Conservation (phyloP, 1,140 invertebrate species). For the Euglossa dilemma region DNA sequence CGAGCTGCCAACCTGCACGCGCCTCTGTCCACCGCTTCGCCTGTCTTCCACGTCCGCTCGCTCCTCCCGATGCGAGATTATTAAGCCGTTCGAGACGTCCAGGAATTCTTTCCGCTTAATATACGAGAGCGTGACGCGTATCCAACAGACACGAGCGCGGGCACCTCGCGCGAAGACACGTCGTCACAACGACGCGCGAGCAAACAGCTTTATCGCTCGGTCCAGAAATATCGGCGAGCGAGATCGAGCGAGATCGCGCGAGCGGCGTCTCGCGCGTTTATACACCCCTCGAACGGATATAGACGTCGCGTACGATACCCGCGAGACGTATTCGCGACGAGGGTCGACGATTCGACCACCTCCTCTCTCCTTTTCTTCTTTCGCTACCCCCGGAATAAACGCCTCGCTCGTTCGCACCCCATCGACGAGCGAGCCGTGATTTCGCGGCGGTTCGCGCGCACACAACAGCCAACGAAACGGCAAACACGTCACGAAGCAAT, state of each 20-base stretch:
- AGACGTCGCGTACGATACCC: not conserved
- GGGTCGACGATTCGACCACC: not conserved
- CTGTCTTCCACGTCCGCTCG: too few species aligned
- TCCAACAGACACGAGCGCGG: not conserved
- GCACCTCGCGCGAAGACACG: not conserved
- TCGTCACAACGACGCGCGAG: not conserved
- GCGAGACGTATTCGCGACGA: not conserved
- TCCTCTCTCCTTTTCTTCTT: too few species aligned
- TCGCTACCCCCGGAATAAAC: too few species aligned
- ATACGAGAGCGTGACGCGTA: not conserved
- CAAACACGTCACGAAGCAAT: slow-evolving; percentile 68
- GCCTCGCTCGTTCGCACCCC: not conserved
- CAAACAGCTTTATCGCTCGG: slow-evolving; percentile 1
- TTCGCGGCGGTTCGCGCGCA: slow-evolving; percentile 40
- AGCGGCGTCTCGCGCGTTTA: not conserved
- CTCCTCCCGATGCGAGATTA: not conserved
- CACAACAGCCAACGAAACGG: slow-evolving; percentile 46
- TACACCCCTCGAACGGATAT: not conserved
- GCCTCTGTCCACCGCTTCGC: not conserved
- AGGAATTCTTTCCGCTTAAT: not conserved
- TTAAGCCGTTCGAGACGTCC: not conserved
- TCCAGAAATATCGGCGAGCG: slow-evolving; percentile 1
- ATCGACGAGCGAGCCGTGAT: slow-evolving; percentile 38
- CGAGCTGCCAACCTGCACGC: not conserved
- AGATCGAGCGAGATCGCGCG: not conserved